Conservation (phyloP, 1,140 invertebrate species). For the Dolichoris vasculosae region DNA sequence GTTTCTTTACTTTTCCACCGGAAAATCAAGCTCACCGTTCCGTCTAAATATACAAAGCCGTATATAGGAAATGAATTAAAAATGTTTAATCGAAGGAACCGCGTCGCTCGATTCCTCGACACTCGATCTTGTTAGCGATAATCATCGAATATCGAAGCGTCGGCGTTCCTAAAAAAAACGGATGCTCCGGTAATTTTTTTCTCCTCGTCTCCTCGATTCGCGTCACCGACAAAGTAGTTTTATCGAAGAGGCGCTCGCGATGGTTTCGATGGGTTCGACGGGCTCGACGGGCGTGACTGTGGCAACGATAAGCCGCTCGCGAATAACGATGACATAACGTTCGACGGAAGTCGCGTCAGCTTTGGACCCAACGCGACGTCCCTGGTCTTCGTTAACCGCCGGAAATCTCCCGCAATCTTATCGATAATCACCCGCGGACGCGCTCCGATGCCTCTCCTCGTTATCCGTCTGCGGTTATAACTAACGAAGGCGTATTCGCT, state of each 20-base stretch:
- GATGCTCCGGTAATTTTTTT: neutral
- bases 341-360: neutral
- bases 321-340: neutral
- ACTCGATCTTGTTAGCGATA: neutral
- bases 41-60: too few species aligned
- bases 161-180: neutral
- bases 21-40: too few species aligned
- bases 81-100: too few species aligned
- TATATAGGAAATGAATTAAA: too few species aligned
- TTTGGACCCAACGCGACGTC: neutral
- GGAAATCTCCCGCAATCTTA: constrained; percentile 52
- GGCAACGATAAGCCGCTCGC: neutral
- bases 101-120: neutral
- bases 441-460: constrained; percentile 23
- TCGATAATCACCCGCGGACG: constrained; percentile 43
- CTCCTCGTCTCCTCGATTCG: neutral
- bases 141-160: neutral
- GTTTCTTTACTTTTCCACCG: too few species aligned
- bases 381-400: constrained; percentile 47
- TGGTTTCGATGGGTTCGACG: too few species aligned
- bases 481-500: constrained; percentile 18
- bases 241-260: too few species aligned
- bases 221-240: neutral
- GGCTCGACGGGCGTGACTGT: neutral
- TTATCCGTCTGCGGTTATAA: neutral